These are phyloP conservation scores for Peromyscus melanophrys DNA, from an alignment of 2,797 vertebrate species.

Conservation along the genomic window DNA sequence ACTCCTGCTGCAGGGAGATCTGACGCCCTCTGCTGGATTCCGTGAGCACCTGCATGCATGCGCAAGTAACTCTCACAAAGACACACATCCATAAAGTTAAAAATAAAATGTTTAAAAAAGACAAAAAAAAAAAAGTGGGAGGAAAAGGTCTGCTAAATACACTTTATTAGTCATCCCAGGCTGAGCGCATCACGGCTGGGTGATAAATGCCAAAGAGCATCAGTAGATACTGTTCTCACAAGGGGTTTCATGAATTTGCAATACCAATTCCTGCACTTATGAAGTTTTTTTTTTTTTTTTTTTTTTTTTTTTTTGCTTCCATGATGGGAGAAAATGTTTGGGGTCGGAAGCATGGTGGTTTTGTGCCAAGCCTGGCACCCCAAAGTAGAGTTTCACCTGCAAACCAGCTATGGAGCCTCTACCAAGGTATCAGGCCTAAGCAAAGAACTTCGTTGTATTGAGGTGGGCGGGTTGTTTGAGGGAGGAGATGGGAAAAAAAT, in stretches of 20 bases:
- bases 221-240: slow-evolving; percentile 83
- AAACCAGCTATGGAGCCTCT: slow-evolving; percentile 73
- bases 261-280: not conserved
- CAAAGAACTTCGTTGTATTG: not conserved
- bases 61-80: not conserved
- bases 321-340: slow-evolving; percentile 80
- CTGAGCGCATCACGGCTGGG: slow-evolving; percentile 79
- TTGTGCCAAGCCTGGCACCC: slow-evolving; percentile 69
- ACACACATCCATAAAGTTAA: not conserved
- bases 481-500: not conserved
- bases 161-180: slow-evolving; percentile 85
- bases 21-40: not conserved
- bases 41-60: too few species aligned
- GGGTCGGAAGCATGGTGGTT: slow-evolving; percentile 73
- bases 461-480: not conserved
- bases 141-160: slow-evolving; percentile 65
- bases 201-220: slow-evolving; percentile 85
- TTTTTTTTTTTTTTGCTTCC: too few species aligned
- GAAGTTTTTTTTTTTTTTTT: slow-evolving; percentile 62
- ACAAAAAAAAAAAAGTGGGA: not conserved
- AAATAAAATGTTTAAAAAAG: not conserved
- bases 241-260: slow-evolving; percentile 74
- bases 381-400: slow-evolving; percentile 43
- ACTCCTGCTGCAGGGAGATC: not conserved
- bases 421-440: slow-evolving; percentile 75